Evolutionary conservation across 2,888 invertebrate species (phyloP), one percentile per base, ranked within the genome.

Genomic region (Eupithecia insigniata): DNA sequence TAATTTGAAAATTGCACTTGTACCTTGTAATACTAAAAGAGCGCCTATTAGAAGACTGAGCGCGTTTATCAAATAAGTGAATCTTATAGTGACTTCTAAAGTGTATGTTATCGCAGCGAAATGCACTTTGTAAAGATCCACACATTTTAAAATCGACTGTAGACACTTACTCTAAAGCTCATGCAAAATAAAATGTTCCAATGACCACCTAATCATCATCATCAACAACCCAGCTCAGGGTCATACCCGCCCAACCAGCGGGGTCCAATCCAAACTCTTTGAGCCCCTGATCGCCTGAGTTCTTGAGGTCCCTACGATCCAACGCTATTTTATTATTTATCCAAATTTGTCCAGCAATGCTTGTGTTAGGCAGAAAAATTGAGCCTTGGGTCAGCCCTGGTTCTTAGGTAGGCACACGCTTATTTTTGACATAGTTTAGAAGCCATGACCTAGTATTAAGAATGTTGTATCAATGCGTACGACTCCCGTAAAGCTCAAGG

Each of bases 381-480:
- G 7, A 22, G 10, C 10, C n/a, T 51, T 51, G 22, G 26, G 1
- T 26, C 12, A 55, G 14, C 14, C 55, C 55, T 55, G 55, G 51
- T 51, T 51, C 10, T 43, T n/a, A 43, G 18, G n/a, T 10, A 51
- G 22, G 12, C 46, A n/a, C n/a, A 2, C n/a, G 51, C 51, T 22
- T 51, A 51, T 51, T 51, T 10, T 51, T 22, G 55, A 26, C 55
- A 26, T 26, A 55, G 55, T 55, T 51, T 26, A 22, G 2, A 1
- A 32, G 32, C 61, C 34, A 32, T 62, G 61, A 62, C 61, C 61
- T 62, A 34, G 16, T 62, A 62, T 12, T 34, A 32, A 32, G 61
- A 62, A 26, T 26, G 12, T 34, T 62, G 61, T 62, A 32, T 22
- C 61, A 62, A 62, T 32, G 61, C 61, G 61, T 34, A n/a, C 61